phyloP scores from a whole-genome alignment of 2,797 vertebrate species.

The Melanitta fusca region DNA sequence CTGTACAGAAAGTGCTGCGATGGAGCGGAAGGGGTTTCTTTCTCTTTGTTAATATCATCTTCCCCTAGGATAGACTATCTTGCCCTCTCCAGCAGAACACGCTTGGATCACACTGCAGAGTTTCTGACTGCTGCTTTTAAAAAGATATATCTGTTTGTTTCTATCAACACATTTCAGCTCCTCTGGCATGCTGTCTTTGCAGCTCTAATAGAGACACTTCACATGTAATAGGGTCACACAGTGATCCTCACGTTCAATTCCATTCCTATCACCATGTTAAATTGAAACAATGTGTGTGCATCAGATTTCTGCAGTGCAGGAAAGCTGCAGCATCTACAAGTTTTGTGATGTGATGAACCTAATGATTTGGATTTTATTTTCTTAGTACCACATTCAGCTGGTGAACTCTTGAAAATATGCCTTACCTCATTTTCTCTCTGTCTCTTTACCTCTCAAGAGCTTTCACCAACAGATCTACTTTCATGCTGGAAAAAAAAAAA shows the following conservation, averaged over 20 bases:
- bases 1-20: neutral
- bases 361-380: slow-evolving; percentile 48
- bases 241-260: slow-evolving; percentile 66
- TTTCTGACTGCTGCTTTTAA: slow-evolving; percentile 67
- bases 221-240: slow-evolving; percentile 68
- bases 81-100: slow-evolving; percentile 59
- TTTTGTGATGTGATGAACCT: slow-evolving; percentile 33
- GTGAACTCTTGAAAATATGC: slow-evolving; percentile 32
- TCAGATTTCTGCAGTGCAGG: slow-evolving; percentile 49
- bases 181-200: slow-evolving; percentile 70
- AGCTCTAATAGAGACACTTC: slow-evolving; percentile 67
- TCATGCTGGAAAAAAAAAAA: slow-evolving; percentile 23
- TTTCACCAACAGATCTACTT: slow-evolving; percentile 73
- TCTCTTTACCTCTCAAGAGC: slow-evolving; percentile 61
- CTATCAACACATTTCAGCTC: slow-evolving; percentile 65
- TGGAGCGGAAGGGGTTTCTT: slow-evolving; percentile 44
- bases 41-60: slow-evolving; percentile 68
- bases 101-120: slow-evolving; percentile 58
- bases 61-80: slow-evolving; percentile 58
- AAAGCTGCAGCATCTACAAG: neutral
- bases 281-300: slow-evolving; percentile 56
- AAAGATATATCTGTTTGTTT: slow-evolving; percentile 62
- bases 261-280: slow-evolving; percentile 60
- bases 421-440: slow-evolving; percentile 23
- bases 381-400: slow-evolving; percentile 35